These are phyloP conservation scores for Neolamprologus fasciatus DNA, from an alignment of 2,113 vertebrate genomes.

Conservation along the genomic window DNA sequence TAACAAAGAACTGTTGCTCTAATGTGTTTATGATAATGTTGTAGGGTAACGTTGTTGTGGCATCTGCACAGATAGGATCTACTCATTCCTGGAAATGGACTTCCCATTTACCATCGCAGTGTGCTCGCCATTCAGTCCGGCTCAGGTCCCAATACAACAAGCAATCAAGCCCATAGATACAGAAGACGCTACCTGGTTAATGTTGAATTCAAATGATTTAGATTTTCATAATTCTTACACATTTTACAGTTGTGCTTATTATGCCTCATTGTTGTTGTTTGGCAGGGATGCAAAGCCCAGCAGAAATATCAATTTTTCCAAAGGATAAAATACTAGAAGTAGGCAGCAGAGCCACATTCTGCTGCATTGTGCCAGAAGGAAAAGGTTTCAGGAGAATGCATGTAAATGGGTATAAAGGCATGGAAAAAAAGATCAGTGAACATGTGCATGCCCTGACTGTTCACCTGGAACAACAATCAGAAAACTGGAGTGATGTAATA, in stretches of 20 bases:
- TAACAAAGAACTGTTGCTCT: not conserved
- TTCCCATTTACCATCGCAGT: slow-evolving; percentile 31
- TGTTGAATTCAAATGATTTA: not conserved
- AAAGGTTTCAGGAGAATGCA: not conserved
- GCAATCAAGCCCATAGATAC: slow-evolving; percentile 6
- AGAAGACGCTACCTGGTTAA: slow-evolving; percentile 28
- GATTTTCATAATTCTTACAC: not conserved
- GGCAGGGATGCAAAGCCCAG: not conserved
- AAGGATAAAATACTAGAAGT: slow-evolving; percentile 17
- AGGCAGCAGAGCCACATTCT: slow-evolving; percentile 49
- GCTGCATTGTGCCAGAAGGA: slow-evolving; percentile 40
- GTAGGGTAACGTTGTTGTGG: slow-evolving; percentile 37
- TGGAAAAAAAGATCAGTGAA: not conserved
- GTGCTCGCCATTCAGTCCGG: slow-evolving; percentile 24
- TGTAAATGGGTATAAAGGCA: fast-evolving
- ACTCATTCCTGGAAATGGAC: slow-evolving; percentile 57
- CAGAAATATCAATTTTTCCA: slow-evolving; percentile 28
- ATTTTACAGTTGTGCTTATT: not conserved
- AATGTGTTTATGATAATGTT: not conserved
- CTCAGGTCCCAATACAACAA: slow-evolving; percentile 25
- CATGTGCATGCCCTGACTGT: not conserved
- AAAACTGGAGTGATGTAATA: not conserved
- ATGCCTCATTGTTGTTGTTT: not conserved
- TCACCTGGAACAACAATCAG: not conserved
- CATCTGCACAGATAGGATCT: not conserved